Conservation (phyloP, 2,797 vertebrate species). For the Pempheris klunzingeri region DNA sequence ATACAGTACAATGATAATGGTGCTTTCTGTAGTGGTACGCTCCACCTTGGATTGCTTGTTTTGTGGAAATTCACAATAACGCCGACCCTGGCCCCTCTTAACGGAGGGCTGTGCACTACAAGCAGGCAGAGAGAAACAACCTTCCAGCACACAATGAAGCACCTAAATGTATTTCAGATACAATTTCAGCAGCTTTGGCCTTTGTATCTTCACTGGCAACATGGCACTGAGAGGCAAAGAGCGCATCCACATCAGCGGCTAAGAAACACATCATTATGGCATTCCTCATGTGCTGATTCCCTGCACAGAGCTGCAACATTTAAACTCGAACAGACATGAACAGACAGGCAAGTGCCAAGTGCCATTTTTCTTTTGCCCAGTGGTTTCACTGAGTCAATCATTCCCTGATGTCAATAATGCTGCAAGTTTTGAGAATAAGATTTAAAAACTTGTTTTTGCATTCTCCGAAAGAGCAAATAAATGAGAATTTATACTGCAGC, state of each 20-base stretch:
- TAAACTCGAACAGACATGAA: constrained; percentile 13
- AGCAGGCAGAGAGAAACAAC: constrained; percentile 1
- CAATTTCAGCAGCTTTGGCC: constrained; percentile 10
- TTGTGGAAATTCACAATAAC: constrained; percentile 28
- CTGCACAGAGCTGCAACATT: background rate
- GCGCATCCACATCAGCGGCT: constrained; percentile 39
- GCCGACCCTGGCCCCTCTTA: constrained; percentile 20
- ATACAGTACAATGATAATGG: constrained; percentile 2
- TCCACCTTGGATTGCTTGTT: constrained; percentile 23
- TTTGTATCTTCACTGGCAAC: constrained; percentile 34
- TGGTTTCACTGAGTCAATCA: constrained; percentile 14
- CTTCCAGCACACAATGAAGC: constrained; percentile 21
- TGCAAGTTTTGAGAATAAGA: background rate
- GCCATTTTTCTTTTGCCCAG: background rate
- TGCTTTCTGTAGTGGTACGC: constrained; percentile 14
- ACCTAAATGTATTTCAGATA: constrained; percentile 32
- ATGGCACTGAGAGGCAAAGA: constrained; percentile 24
- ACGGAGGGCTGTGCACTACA: background rate
- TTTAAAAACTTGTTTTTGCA: background rate
- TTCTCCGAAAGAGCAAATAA: background rate
- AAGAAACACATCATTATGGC: constrained; percentile 61
- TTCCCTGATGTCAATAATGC: background rate
- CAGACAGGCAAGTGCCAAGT: constrained; percentile 5
- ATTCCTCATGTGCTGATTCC: constrained; percentile 41
- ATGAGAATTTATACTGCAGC: background rate